These are phyloP conservation scores for Lytechinus variegatus DNA, from an alignment of 35 echinoderm and acorn worm species.

Conservation along the genomic window DNA sequence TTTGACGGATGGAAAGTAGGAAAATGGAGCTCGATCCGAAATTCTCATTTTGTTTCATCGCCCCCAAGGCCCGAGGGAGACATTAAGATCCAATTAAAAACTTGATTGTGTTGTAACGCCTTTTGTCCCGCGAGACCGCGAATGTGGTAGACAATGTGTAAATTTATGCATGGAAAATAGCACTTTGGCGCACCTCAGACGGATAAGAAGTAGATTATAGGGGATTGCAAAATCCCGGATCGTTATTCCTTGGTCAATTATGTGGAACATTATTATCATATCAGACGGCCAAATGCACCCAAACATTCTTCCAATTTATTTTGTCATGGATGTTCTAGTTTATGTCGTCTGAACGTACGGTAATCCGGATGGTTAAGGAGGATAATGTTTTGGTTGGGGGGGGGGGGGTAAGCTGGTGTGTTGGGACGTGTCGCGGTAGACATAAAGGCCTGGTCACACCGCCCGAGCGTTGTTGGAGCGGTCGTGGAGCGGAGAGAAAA, in stretches of 20 bases:
- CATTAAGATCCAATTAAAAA: constrained; percentile 7
- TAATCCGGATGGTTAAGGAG: too few relatives aligned
- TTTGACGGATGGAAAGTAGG: not conserved
- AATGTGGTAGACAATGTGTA: not conserved
- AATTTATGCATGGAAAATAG: not conserved
- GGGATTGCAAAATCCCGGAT: not conserved
- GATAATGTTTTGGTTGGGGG: too few relatives aligned
- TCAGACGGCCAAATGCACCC: not conserved
- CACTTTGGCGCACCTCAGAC: not conserved
- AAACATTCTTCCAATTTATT: not conserved
- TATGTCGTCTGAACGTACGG: too few relatives aligned
- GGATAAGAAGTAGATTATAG: not conserved
- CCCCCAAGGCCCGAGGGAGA: not conserved
- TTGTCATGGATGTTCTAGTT: too few relatives aligned
- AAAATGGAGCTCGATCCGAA: not conserved
- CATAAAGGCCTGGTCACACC: too few relatives aligned
- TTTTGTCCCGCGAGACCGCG: not conserved
- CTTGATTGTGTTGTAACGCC: not conserved
- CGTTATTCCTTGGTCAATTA: not conserved
- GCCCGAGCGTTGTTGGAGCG: too few relatives aligned
- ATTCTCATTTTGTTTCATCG: not conserved
- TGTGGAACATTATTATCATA: not conserved
- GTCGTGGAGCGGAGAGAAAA: too few relatives aligned
- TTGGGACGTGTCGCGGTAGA: too few relatives aligned
- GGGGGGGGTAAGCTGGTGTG: too few relatives aligned